These are phyloP conservation scores for Bombus sylvicola DNA, from an alignment of 1,140 invertebrate genomes.

Conservation along the genomic window DNA sequence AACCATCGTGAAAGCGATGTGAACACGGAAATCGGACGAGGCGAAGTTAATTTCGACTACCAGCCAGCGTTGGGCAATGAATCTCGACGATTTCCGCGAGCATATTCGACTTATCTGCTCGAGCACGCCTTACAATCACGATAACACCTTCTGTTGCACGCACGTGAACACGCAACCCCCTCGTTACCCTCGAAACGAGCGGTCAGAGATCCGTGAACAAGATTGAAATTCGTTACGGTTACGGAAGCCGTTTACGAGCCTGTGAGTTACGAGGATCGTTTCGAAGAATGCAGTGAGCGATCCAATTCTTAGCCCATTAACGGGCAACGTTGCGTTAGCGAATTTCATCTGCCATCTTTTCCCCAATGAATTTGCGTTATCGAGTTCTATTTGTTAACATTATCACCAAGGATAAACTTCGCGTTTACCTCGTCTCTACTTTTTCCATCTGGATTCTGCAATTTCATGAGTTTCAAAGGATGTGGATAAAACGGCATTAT, in stretches of 20 bases:
- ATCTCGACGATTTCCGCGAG: slow-evolving; percentile 38
- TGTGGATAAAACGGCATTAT: too few relatives aligned
- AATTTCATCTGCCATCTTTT: too few relatives aligned
- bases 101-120: slow-evolving; percentile 44
- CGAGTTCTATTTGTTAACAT: too few relatives aligned
- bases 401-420: too few relatives aligned
- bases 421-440: too few relatives aligned
- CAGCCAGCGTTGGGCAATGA: slow-evolving; percentile 20
- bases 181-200: slow-evolving; percentile 54
- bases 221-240: slow-evolving; percentile 37
- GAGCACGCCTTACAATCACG: slow-evolving; percentile 14
- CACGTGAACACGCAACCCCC: slow-evolving; percentile 54
- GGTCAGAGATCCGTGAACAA: slow-evolving; percentile 46
- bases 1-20: not conserved
- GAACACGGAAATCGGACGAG: slow-evolving; percentile 2
- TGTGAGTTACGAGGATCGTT: not conserved
- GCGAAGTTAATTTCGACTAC: slow-evolving; percentile 25
- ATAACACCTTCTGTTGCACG: slow-evolving; percentile 44
- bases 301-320: too few relatives aligned
- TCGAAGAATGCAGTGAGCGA: not conserved
- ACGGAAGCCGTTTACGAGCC: not conserved
- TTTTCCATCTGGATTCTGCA: too few relatives aligned
- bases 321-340: too few relatives aligned
- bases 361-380: too few relatives aligned
- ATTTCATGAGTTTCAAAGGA: too few relatives aligned